Evolutionary conservation across 2,888 invertebrate genomes (phyloP), one percentile per base, ranked within the genome.

Genomic region (Anoncus sp.): DNA sequence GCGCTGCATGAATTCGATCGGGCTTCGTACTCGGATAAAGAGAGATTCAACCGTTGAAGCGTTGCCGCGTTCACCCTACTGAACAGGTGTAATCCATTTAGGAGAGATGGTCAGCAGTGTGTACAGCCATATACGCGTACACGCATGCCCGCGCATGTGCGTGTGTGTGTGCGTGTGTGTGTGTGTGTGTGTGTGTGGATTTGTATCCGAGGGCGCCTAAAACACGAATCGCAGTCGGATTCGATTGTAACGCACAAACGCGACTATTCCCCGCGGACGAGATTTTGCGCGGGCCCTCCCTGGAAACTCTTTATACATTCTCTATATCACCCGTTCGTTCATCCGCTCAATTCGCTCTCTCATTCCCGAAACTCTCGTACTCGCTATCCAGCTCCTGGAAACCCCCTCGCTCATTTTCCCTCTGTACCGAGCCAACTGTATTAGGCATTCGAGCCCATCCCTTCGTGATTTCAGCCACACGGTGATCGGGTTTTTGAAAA

Each of bases 71-170:
- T 55, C 70, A 70, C 57, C 63, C 60, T 63, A 72, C 67, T 72
- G 79, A 75, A 69, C 75, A 79, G 71, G 55, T 79, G 79, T 79
- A 79, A 79, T 79, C 79, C 75, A 72, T 79, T 79, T 79, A 75
- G 72, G 47, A 71, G 71, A 72, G 57, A 72, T 72, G 63, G 62
- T 75, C 75, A 57, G 27, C 67, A 43, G 43, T 57, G 43, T 62
- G 51, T 35, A 40, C 31, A 12, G 24, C n/a, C n/a, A n/a, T n/a
- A n/a, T n/a, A n/a, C n/a, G n/a, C n/a, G n/a, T n/a, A n/a, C n/a
- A n/a, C n/a, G n/a, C n/a, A n/a, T 16, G 20, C 14, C 6, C 6
- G 24, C 24, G 24, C 40, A 1, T 38, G 12, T 66, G 18, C 12
- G 49, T n/a, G 16, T 27, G 18, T 49, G 49, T 35, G 40, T 16